Conservation (phyloP, 2,888 invertebrate genomes). For the Acanthococcus lagerstroemiae region DNA sequence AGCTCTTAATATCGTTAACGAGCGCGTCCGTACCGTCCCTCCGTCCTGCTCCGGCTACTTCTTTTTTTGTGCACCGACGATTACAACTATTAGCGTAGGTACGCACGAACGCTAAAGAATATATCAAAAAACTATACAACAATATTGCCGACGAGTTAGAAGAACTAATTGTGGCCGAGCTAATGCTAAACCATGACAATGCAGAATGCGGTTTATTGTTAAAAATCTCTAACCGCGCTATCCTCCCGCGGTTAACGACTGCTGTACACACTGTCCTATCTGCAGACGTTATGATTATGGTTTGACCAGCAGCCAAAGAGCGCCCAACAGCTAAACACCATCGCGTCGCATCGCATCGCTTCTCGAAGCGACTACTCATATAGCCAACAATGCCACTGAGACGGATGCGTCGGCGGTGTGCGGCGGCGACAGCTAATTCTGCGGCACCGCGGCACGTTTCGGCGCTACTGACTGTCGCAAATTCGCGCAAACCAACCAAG, state of each 20-base stretch:
- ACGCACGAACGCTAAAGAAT: neutral
- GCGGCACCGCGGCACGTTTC: too few species aligned
- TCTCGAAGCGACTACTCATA: too few species aligned
- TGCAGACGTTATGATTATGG: too few species aligned
- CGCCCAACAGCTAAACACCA: neutral
- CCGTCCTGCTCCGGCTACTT: neutral
- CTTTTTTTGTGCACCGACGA: neutral
- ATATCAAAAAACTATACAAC: neutral
- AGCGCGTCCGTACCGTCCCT: neutral
- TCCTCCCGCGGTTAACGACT: neutral
- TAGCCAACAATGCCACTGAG: too few species aligned
- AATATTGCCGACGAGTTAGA: constrained; percentile 10
- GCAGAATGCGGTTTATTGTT: constrained; percentile 10
- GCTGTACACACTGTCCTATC: neutral
- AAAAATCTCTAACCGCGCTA: neutral
- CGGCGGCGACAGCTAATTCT: too few species aligned
- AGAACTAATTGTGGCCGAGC: constrained; percentile 4
- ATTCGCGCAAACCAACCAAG: too few species aligned
- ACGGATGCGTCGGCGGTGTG: too few species aligned
- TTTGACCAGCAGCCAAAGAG: too few species aligned
- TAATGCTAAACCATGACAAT: constrained; percentile 27
- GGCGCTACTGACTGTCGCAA: too few species aligned
- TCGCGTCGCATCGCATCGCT: neutral
- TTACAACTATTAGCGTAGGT: too few species aligned
- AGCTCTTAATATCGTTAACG: neutral